phyloP scores from a whole-genome alignment of 2,113 vertebrate genomes.

The Egretta garzetta region DNA sequence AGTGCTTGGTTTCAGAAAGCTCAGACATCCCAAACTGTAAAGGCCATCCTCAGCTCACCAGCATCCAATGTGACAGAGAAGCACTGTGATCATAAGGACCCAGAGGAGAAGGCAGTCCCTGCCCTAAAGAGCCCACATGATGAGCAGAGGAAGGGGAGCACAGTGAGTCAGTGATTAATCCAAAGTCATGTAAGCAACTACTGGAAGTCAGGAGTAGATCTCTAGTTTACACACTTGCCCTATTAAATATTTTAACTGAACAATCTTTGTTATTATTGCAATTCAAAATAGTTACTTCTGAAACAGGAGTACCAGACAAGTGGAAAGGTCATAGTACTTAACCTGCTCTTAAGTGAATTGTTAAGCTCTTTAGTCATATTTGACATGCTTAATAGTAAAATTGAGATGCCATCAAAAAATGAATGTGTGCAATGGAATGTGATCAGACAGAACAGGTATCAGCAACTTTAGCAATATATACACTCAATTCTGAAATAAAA shows the following conservation, averaged over 20 bases:
- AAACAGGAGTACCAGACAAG: background rate
- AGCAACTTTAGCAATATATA: background rate
- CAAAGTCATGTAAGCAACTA: background rate
- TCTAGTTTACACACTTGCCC: background rate
- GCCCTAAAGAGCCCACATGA: background rate
- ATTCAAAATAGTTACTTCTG: background rate
- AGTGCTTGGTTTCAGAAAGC: background rate
- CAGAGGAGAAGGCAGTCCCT: background rate
- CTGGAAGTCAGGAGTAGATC: background rate
- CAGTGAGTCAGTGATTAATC: background rate
- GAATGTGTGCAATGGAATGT: background rate
- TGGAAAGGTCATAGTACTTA: background rate
- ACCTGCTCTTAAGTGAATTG: background rate
- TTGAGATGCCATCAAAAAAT: background rate
- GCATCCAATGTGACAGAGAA: fast-evolving
- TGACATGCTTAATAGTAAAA: background rate
- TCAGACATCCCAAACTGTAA: background rate
- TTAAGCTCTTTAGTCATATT: background rate
- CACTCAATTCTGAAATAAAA: background rate
- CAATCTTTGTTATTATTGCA: background rate
- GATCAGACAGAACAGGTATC: fast-evolving
- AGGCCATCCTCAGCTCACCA: too few relatives aligned
- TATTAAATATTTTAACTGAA: background rate
- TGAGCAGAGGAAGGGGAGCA: background rate
- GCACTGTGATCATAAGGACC: background rate